Percentiles rank a stretch among this genome's conserved stretches.
phyloP scores from a whole-genome alignment of 2,797 vertebrate genomes.

The Clarias laeviceps region DNA sequence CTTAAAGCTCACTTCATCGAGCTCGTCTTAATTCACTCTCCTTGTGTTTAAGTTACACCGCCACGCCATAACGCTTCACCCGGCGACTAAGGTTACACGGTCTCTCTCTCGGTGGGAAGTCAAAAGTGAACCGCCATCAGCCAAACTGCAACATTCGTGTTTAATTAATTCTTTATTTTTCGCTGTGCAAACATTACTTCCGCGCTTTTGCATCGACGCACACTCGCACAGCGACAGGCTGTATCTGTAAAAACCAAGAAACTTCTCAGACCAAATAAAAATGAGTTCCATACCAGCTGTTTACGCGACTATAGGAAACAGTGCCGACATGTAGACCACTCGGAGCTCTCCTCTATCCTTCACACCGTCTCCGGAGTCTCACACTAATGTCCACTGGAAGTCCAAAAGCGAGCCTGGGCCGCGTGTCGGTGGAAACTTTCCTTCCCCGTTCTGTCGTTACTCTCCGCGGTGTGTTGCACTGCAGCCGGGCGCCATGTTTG shows the following conservation, averaged over 20 bases:
- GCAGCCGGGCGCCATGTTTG: slow-evolving; percentile 79
- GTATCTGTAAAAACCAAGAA: neutral
- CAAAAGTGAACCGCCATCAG: neutral
- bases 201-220: neutral
- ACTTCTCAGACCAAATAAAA: slow-evolving; percentile 19
- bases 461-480: slow-evolving; percentile 66
- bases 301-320: slow-evolving; percentile 64
- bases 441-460: slow-evolving; percentile 41
- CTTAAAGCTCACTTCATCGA: neutral
- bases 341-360: slow-evolving; percentile 57
- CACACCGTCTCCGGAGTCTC: slow-evolving; percentile 54
- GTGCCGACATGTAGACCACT: slow-evolving; percentile 78
- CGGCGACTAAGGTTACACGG: neutral
- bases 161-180: rapidly evolving
- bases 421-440: slow-evolving; percentile 61
- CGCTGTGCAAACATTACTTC: neutral
- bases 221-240: neutral
- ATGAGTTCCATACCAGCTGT: slow-evolving; percentile 77
- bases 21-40: slow-evolving; percentile 18
- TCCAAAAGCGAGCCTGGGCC: slow-evolving; percentile 21
- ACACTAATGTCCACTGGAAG: slow-evolving; percentile 28
- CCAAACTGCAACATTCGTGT: neutral
- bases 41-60: neutral
- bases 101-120: too few relatives aligned
- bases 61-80: neutral